Evolutionary conservation across 2,888 invertebrate species (phyloP), one percentile per base, ranked within the genome.

Genomic region (Glaucopsyche alexis): DNA sequence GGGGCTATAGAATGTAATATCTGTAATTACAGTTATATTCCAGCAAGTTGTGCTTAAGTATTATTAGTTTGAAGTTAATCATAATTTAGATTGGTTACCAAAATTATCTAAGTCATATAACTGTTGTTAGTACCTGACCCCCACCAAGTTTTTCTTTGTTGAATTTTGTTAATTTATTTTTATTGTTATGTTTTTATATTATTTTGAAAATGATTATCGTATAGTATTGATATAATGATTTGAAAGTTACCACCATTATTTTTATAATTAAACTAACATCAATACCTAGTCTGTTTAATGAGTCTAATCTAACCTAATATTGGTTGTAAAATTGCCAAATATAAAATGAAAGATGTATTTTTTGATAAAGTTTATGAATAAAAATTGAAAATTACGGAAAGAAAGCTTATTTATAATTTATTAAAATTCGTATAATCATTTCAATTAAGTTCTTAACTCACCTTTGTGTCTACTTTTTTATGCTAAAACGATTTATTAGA

Each of bases 91-190:
- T 69, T 49, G 47, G 19, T 7, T 7, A 49, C 19, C 14, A 29
- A 47, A 69, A 49, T 29, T 14, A 29, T 69, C 72, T 52, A 79
- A 81, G 78, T 82, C 82, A 84, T 73, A 76, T 74, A 71, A 74
- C 75, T 73, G 66, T 72, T 73, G 55, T 72, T 73, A 71, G 76
- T 75, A 75, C 76, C 76, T 76, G 76, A 76, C 75, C 80, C 81
- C 83, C 83, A 80, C 79, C 79, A 66, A 74, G 75, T 77, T 75
- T 77, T 79, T 76, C 73, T 74, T 71, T 50, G 70, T 73, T 73
- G 40, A 72, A 66, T 60, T 50, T 74, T 75, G 66, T 78, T 77
- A 74, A 70, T 71, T 75, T 77, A 74, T 52, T 65, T 52, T 47
- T 72, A 14, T 42, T 72, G 66, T 72, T 72, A 76, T 79, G 73